Evolutionary conservation across 2,888 invertebrate genomes (phyloP), one percentile per base, ranked within the genome.

Genomic region (Euplexia lucipara): DNA sequence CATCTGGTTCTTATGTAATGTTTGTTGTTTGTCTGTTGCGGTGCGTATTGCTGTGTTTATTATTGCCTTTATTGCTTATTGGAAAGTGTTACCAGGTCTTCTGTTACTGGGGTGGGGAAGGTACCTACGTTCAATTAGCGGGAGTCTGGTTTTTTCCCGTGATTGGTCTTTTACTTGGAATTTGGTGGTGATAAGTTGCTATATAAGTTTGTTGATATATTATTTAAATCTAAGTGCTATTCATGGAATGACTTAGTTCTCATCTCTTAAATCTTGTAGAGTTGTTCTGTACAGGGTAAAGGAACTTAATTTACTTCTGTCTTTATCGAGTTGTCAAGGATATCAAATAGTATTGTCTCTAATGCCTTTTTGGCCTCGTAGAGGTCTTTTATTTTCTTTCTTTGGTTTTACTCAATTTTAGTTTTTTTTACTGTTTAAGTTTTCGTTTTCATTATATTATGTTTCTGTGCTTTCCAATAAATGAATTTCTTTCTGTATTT

Each of bases 1-100:
- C 53, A 63, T 75, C 63, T 72, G 70, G 44, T 56, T 53, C 65
- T 74, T 74, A 71, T 76, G 66, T 77, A 74, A 74, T 56, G 47
- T 71, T 71, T 76, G 56, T 65, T 63, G 70, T 75, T 20, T 47
- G 66, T 76, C 59, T 65, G 72, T 51, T 70, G 52, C 48, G 35
- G 65, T 70, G 16, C 12, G 20, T 18, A 34, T 70, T 48, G 18
- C 30, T 45, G 7, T 72, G 12, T 51, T 70, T 70, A 34, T 68
- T 44, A 30, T 56, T 35, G 42, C 41, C 10, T 41, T 47, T 52
- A 49, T 54, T 26, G 34, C 7, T 48, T 52, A 42, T 44, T 51
- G 18, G 49, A 37, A 39, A 67, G 48, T 49, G 8, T 3, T 39
- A 51, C 45, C 3, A n/a, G 26, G 18, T 41, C 1, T 20, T 6